phyloP scores from a whole-genome alignment of 2,797 vertebrate species.

The Sebastes alutus region DNA sequence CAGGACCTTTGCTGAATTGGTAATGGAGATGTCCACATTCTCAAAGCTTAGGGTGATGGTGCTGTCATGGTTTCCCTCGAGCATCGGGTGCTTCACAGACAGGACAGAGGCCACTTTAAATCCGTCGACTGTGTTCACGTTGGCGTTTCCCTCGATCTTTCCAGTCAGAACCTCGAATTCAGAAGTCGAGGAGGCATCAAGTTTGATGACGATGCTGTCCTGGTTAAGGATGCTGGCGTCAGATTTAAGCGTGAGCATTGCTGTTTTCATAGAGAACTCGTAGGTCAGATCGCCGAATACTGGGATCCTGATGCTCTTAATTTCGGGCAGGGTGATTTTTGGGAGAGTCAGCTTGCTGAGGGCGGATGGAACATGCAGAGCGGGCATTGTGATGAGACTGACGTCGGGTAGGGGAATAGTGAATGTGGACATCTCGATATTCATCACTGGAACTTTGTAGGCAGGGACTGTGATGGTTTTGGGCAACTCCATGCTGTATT shows the following conservation, averaged over 20 bases:
- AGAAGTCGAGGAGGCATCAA: slow-evolving; percentile 86
- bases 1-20: slow-evolving; percentile 81
- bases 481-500: slow-evolving; percentile 82
- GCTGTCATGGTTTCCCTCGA: slow-evolving; percentile 87
- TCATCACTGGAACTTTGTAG: slow-evolving; percentile 85
- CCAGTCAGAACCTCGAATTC: slow-evolving; percentile 84
- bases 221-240: slow-evolving; percentile 88
- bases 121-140: slow-evolving; percentile 82
- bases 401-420: slow-evolving; percentile 84
- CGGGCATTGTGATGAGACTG: slow-evolving; percentile 80
- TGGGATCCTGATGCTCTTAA: slow-evolving; percentile 85
- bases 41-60: slow-evolving; percentile 80
- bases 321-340: slow-evolving; percentile 80
- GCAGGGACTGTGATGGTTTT: slow-evolving; percentile 83
- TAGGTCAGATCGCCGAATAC: slow-evolving; percentile 90
- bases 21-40: slow-evolving; percentile 82
- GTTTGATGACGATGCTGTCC: slow-evolving; percentile 82
- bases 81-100: slow-evolving; percentile 78
- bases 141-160: slow-evolving; percentile 85
- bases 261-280: slow-evolving; percentile 91
- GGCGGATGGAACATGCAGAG: slow-evolving; percentile 80
- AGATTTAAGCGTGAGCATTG: slow-evolving; percentile 86
- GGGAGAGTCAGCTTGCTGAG: slow-evolving; percentile 85
- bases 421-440: slow-evolving; percentile 85
- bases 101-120: slow-evolving; percentile 86